Conservation (phyloP, 2,113 vertebrate genomes). For the Perca schrenkii region DNA sequence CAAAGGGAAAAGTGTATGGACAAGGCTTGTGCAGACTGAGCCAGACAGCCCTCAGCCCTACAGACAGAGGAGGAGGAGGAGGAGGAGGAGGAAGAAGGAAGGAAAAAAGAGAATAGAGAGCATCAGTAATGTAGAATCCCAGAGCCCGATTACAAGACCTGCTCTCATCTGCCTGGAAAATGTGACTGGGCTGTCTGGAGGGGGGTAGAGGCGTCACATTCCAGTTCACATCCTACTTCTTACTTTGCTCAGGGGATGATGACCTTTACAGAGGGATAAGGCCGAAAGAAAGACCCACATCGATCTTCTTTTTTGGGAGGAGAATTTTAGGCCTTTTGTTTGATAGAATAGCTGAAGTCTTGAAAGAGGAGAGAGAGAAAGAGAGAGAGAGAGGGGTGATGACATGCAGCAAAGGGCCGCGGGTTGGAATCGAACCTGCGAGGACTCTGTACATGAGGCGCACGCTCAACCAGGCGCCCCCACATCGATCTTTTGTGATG, state of each 20-base stretch:
- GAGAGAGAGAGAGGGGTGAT: no score
- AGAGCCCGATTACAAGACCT: constrained; percentile 71
- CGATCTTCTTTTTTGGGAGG: not conserved
- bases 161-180: constrained; percentile 78
- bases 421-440: no score
- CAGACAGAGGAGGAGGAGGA: constrained; percentile 41
- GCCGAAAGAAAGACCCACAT: not conserved
- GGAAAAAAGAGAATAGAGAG: constrained; percentile 23
- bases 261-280: constrained; percentile 36
- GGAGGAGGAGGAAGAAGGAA: not conserved
- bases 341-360: no score
- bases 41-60: constrained; percentile 42
- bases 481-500: not conserved
- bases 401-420: no score
- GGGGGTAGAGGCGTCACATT: constrained; percentile 66
- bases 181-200: constrained; percentile 68
- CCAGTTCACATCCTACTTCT: constrained; percentile 68
- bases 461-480: not conserved
- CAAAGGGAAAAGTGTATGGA: constrained; percentile 20
- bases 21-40: constrained; percentile 22
- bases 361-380: no score
- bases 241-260: constrained; percentile 50
- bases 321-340: no score
- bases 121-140: constrained; percentile 75
- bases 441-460: no score